phyloP scores from a whole-genome alignment of 2,113 vertebrate species.

The Siniperca chuatsi region DNA sequence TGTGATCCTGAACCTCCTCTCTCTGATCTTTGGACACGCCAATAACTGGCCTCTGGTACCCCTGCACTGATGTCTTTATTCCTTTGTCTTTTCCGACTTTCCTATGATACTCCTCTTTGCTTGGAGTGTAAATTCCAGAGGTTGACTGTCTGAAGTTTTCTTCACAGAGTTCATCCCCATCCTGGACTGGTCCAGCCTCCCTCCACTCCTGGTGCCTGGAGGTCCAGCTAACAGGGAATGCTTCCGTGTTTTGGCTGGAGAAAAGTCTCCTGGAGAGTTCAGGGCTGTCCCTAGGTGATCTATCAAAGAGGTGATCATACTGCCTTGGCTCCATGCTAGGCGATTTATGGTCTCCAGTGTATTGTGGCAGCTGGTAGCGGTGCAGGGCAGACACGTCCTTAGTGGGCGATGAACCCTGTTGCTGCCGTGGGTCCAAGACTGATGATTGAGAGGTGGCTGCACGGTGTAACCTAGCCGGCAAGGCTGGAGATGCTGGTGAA shows the following conservation, averaged over 20 bases:
- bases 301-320: conserved; percentile 34
- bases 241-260: conserved; percentile 39
- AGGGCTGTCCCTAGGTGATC: conserved; percentile 45
- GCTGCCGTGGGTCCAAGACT: conserved; percentile 55
- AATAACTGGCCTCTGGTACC: conserved; percentile 6
- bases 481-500: conserved; percentile 56
- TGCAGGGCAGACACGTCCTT: conserved; percentile 47
- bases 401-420: conserved; percentile 11
- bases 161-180: background rate
- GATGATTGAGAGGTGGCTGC: conserved; percentile 50
- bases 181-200: background rate
- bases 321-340: conserved; percentile 30
- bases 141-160: background rate
- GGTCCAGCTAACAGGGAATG: conserved; percentile 55
- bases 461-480: conserved; percentile 44
- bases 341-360: conserved; percentile 49
- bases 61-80: background rate
- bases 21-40: conserved; percentile 18
- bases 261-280: conserved; percentile 41
- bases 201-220: conserved; percentile 56
- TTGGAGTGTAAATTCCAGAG: background rate
- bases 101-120: conserved; percentile 21
- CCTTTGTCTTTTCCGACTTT: conserved; percentile 22
- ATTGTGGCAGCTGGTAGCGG: conserved; percentile 66
- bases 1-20: conserved; percentile 54